Evolutionary conservation across 2,797 vertebrate genomes (phyloP).

Genomic region (Sebastes miniatus): DNA sequence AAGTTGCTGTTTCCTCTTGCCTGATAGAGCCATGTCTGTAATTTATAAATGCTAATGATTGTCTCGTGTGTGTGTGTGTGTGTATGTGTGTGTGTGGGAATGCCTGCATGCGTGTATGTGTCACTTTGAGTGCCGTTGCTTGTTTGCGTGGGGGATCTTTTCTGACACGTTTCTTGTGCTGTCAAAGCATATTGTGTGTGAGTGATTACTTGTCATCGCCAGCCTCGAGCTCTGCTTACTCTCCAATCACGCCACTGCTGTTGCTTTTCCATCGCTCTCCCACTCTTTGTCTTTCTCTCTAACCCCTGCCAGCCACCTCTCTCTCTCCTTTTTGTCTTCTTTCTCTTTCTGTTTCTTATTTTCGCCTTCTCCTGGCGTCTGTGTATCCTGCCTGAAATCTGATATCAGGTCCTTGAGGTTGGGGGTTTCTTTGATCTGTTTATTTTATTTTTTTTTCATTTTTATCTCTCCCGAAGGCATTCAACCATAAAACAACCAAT

Average conservation of each 20-base stretch:
- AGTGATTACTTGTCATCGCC: slow-evolving; percentile 76
- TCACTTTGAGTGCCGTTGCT: slow-evolving; percentile 46
- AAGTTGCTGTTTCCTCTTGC: slow-evolving; percentile 28
- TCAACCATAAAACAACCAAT: slow-evolving; percentile 22
- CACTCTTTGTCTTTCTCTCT: slow-evolving; percentile 31
- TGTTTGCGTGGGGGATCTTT: slow-evolving; percentile 69
- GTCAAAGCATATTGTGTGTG: slow-evolving; percentile 75
- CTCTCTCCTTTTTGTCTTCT: background rate
- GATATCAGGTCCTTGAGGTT: slow-evolving; percentile 17
- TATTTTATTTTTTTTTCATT: slow-evolving; percentile 17
- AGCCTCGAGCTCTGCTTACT: slow-evolving; percentile 61
- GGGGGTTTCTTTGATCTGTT: slow-evolving; percentile 37
- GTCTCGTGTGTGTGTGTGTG: slow-evolving; percentile 17
- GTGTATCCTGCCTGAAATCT: slow-evolving; percentile 16
- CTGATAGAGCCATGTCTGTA: slow-evolving; percentile 6
- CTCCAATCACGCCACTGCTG: slow-evolving; percentile 43
- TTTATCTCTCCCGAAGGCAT: slow-evolving; percentile 18
- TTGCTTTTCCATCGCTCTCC: slow-evolving; percentile 24
- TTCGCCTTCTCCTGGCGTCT: background rate
- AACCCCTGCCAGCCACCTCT: slow-evolving; percentile 23
- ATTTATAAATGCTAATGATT: slow-evolving; percentile 45
- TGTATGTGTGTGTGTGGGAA: slow-evolving; percentile 42
- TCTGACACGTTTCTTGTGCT: slow-evolving; percentile 71
- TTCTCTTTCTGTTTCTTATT: slow-evolving; percentile 14
- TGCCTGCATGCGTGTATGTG: slow-evolving; percentile 32